Evolutionary conservation across 2,888 invertebrate species (phyloP).

Genomic region (Microctonus aethiopoides): DNA sequence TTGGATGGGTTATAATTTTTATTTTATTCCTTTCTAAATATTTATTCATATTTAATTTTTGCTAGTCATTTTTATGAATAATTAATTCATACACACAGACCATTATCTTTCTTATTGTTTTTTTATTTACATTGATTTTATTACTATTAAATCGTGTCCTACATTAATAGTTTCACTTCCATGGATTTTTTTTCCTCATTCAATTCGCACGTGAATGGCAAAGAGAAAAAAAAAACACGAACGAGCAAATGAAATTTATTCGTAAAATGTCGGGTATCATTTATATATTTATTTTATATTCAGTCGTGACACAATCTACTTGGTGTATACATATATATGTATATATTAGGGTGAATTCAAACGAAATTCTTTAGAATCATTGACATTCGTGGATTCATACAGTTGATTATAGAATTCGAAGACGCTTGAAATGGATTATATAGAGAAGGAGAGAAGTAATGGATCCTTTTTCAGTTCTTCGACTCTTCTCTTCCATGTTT

Average conservation of each 20-base stretch:
- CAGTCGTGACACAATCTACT: slow-evolving; percentile 48
- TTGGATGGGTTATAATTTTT: not conserved
- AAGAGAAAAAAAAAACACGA: not conserved
- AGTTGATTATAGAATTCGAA: slow-evolving; percentile 58
- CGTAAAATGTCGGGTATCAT: not conserved
- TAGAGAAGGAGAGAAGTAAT: slow-evolving; percentile 7
- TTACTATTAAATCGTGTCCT: not conserved
- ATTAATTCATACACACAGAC: not conserved
- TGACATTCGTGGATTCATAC: slow-evolving; percentile 40
- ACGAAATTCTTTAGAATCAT: slow-evolving; percentile 61
- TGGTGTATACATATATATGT: slow-evolving; percentile 64
- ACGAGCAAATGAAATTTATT: not conserved
- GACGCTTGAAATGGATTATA: slow-evolving; percentile 50
- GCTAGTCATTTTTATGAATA: not conserved
- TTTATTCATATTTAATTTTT: not conserved
- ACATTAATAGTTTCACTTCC: not conserved
- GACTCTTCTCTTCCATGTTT: slow-evolving; percentile 15
- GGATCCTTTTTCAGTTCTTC: slow-evolving; percentile 27
- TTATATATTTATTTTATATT: not conserved
- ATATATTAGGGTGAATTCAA: slow-evolving; percentile 59
- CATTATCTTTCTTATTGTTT: not conserved
- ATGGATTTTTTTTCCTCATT: not conserved
- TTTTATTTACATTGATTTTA: not conserved
- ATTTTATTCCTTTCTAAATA: not conserved
- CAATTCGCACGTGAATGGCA: not conserved